phyloP scores from a whole-genome alignment of 2,888 invertebrate genomes.

The Machimus rusticus region DNA sequence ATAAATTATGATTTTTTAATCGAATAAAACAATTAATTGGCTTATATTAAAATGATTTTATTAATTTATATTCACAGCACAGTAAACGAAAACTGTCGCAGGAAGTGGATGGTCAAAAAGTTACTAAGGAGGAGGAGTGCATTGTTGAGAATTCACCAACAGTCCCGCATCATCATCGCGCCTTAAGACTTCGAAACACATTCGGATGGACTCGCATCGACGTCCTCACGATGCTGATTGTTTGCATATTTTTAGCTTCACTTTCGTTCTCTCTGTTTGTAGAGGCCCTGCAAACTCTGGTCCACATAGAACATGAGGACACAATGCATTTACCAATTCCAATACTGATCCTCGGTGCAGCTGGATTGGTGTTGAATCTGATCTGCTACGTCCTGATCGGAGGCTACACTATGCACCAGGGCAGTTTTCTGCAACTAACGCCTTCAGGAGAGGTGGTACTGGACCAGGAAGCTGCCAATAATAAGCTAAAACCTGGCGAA shows the following conservation, averaged over 20 bases:
- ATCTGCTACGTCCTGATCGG: constrained; percentile 83
- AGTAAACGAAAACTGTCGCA: constrained; percentile 51
- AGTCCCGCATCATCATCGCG: constrained; percentile 54
- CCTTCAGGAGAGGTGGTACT: constrained; percentile 69
- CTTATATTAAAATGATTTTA: not conserved
- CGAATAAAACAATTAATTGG: not conserved
- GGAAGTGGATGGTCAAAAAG: not conserved
- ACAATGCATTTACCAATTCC: constrained; percentile 78
- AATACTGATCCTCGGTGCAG: constrained; percentile 75
- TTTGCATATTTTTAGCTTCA: constrained; percentile 83
- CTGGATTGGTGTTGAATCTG: constrained; percentile 77
- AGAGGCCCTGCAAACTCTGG: constrained; percentile 81
- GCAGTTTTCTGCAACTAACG: constrained; percentile 72
- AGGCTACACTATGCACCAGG: constrained; percentile 78
- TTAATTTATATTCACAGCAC: constrained; percentile 57
- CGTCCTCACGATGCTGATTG: constrained; percentile 82
- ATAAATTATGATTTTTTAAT: not conserved
- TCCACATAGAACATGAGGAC: constrained; percentile 76
- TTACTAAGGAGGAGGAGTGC: constrained; percentile 38
- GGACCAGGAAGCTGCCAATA: constrained; percentile 64
- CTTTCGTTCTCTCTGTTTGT: constrained; percentile 82
- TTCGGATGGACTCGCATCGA: constrained; percentile 94
- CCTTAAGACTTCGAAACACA: constrained; percentile 78
- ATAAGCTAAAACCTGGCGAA: constrained; percentile 61
- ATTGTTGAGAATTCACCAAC: constrained; percentile 38